Evolutionary conservation across 2,797 vertebrate genomes (phyloP).

Genomic region (Myotis vivesi): DNA sequence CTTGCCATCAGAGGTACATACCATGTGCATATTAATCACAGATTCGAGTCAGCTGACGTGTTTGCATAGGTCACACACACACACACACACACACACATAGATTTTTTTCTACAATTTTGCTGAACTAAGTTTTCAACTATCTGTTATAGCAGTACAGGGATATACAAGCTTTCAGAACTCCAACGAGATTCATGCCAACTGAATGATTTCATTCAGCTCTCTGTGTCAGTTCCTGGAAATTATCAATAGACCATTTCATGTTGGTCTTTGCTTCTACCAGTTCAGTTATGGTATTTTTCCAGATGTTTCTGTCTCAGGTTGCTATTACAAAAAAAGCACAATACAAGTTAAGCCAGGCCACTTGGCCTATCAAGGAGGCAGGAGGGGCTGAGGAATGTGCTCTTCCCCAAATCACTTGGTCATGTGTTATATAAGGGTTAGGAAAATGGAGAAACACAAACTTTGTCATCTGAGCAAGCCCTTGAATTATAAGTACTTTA

Average conservation of each 20-base stretch:
- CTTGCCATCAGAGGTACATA: neutral
- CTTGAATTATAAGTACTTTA: neutral
- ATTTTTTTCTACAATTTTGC: neutral
- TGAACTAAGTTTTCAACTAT: neutral
- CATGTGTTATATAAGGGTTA: neutral
- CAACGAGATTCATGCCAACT: neutral
- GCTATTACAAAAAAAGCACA: conserved; percentile 47
- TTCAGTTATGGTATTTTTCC: conserved; percentile 59
- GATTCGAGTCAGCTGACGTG: neutral
- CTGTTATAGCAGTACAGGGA: neutral
- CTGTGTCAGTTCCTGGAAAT: conserved; percentile 45
- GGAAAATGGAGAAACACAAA: neutral
- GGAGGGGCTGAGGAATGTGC: neutral
- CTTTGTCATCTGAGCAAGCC: neutral
- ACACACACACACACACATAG: neutral
- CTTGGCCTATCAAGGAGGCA: neutral
- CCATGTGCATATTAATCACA: neutral
- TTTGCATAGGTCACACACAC: accelerated
- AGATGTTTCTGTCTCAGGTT: conserved; percentile 62
- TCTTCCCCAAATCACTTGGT: neutral
- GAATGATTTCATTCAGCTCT: conserved; percentile 14
- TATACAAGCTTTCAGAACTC: neutral
- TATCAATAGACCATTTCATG: conserved; percentile 48
- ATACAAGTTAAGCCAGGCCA: neutral
- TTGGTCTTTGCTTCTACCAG: conserved; percentile 50